A percentile compares a stretch with the other conserved stretches of the same genome.
Conservation (phyloP, 1,140 invertebrate genomes). For the Aphaenogaster ashmeadi region DNA sequence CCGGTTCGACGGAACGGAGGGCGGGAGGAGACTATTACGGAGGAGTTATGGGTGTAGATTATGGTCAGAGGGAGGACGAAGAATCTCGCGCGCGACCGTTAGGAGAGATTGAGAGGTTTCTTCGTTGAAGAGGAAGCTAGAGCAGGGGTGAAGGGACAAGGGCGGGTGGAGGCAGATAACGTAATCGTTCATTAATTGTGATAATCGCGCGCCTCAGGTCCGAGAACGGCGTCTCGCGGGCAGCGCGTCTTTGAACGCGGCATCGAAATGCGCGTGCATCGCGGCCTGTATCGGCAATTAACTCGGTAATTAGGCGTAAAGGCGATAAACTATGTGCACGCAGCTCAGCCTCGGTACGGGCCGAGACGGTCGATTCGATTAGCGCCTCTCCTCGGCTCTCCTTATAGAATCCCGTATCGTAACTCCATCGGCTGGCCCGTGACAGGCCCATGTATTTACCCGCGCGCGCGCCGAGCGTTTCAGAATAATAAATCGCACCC, state of each 20-base stretch:
- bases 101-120: constrained; percentile 74
- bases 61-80: constrained; percentile 58
- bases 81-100: constrained; percentile 71
- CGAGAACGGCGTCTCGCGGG: not conserved
- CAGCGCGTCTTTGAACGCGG: constrained; percentile 11
- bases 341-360: not conserved
- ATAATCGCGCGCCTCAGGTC: constrained; percentile 53
- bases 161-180: constrained; percentile 54
- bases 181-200: constrained; percentile 69
- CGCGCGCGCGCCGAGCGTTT: constrained; percentile 30
- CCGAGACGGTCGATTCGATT: constrained; percentile 57
- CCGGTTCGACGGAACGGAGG: not conserved
- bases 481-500: constrained; percentile 66
- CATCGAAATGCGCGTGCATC: constrained; percentile 45
- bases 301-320: constrained; percentile 74
- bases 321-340: constrained; percentile 59
- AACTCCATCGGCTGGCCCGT: constrained; percentile 61
- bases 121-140: constrained; percentile 54
- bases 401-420: constrained; percentile 61
- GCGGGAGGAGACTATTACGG: constrained; percentile 34
- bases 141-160: constrained; percentile 9
- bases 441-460: constrained; percentile 57
- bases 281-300: constrained; percentile 62
- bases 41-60: constrained; percentile 73
- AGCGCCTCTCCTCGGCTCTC: constrained; percentile 50